These are phyloP conservation scores for Myiagra hebetior DNA, from an alignment of 2,113 vertebrate genomes.

Conservation along the genomic window DNA sequence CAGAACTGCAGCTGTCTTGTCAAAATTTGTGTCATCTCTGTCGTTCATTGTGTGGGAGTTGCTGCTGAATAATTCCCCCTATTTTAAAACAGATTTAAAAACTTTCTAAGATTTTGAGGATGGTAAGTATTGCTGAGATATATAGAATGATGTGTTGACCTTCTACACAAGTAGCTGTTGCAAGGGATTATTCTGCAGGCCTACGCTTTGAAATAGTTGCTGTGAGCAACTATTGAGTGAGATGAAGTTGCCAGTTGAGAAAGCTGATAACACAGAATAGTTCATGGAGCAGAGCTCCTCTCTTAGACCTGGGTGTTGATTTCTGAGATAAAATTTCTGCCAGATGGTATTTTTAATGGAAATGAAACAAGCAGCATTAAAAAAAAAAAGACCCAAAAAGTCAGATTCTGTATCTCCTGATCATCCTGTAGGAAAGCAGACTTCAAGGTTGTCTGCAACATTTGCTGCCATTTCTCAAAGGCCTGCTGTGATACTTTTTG, in stretches of 20 bases:
- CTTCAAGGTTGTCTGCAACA: neutral
- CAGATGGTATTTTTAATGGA: conserved; percentile 26
- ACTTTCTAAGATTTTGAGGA: neutral
- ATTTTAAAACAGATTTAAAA: neutral
- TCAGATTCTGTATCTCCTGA: neutral
- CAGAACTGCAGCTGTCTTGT: neutral
- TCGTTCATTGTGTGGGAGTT: neutral
- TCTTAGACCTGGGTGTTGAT: neutral
- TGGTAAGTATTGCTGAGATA: neutral
- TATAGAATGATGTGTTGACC: neutral
- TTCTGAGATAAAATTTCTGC: conserved; percentile 6
- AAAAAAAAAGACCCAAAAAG: neutral
- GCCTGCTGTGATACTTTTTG: neutral
- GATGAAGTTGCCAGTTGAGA: neutral
- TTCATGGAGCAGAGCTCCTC: neutral
- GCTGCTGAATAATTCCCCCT: neutral
- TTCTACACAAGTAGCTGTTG: neutral
- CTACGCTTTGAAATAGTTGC: neutral
- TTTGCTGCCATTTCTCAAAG: neutral
- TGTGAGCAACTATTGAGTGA: neutral
- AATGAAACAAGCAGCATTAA: neutral
- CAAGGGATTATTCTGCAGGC: neutral
- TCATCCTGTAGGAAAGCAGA: neutral
- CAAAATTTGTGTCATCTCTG: neutral
- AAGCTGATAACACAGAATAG: neutral